Evolutionary conservation across 2,888 invertebrate genomes (phyloP), one percentile per base, ranked within the genome.

Genomic region (Eristalis tenax): DNA sequence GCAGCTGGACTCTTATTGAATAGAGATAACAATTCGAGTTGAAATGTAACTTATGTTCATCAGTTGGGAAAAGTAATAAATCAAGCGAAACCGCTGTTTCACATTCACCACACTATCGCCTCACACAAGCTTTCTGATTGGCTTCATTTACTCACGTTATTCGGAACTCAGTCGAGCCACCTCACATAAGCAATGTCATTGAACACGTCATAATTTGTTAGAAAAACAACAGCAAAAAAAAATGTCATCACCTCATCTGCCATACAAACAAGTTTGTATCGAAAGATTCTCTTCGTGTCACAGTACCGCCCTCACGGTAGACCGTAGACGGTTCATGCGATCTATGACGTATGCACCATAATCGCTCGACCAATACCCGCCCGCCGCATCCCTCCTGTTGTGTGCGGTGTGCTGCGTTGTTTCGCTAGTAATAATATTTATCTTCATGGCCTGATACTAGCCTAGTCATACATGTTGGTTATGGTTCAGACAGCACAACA

Each of bases 231-330:
- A 32, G 28, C 28, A 35, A 35, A n/a, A 78, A 63, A 78, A 78
- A 59, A 43, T 64, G 28, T 71, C 71, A 87, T 83, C 87, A 83
- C 83, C 83, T 87, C 83, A 83, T 87, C 82, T 76, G 56, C 66
- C 38, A 63, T 76, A 57, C 66, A 82, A 86, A 75, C 78, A 86
- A 78, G 74, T 69, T 74, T 4, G 22, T 57, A 86, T 86, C 82
- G 82, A 66, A 86, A 86, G 86, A 86, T 80, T 75, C 50, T n/a
- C 22, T 70, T 59, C 11, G 75, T 38, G 40, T 23, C 11, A 61
- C 26, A 32, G 35, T 68, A 10, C 59, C n/a, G 26, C 26, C 13
- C 4, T 65, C 26, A 38, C 64, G 13, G 18, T 32, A 23, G 22
- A 22, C n/a, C n/a, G n/a, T n/a, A 23, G 22, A 28, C 73, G 38